These are phyloP conservation scores for Apodemia mormo DNA, from an alignment of 2,888 invertebrate species.

Conservation along the genomic window DNA sequence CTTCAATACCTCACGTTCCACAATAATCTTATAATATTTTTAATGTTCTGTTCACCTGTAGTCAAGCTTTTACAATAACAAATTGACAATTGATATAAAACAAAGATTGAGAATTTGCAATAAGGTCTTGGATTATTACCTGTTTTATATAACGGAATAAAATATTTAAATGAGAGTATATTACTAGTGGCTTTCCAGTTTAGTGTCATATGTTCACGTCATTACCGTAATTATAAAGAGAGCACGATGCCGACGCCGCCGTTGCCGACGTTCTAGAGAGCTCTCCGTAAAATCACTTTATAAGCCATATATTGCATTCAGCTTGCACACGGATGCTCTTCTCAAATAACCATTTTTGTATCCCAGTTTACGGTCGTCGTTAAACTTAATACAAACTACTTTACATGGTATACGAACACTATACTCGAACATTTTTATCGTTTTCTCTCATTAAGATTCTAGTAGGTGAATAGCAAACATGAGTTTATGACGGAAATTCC, in stretches of 20 bases:
- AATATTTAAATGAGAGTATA: slow-evolving; percentile 8
- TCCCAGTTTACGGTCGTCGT: slow-evolving; percentile 43
- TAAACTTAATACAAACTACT: slow-evolving; percentile 46
- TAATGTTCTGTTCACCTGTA: too few relatives aligned
- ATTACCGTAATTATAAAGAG: slow-evolving; percentile 49
- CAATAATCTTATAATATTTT: too few relatives aligned
- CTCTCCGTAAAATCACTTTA: slow-evolving; percentile 67
- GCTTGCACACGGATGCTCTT: slow-evolving; percentile 42
- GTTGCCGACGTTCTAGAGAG: slow-evolving; percentile 46
- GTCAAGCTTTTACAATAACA: too few relatives aligned
- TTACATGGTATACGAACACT: slow-evolving; percentile 40
- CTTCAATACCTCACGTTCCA: too few relatives aligned
- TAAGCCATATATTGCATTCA: slow-evolving; percentile 56
- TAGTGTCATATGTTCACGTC: slow-evolving; percentile 44
- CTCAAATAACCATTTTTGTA: slow-evolving; percentile 53
- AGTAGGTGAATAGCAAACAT: slow-evolving; percentile 38
- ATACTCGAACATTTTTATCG: slow-evolving; percentile 42
- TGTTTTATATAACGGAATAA: not conserved
- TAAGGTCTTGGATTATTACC: too few relatives aligned
- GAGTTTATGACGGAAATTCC: slow-evolving; percentile 41
- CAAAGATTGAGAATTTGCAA: too few relatives aligned
- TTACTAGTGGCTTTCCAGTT: slow-evolving; percentile 32
- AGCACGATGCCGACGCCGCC: slow-evolving; percentile 42
- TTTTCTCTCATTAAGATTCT: slow-evolving; percentile 41
- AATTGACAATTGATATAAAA: too few relatives aligned